Evolutionary conservation across 1,140 invertebrate genomes (phyloP), one percentile per base, ranked within the genome.

Genomic region (Hylyphantes graminicola): DNA sequence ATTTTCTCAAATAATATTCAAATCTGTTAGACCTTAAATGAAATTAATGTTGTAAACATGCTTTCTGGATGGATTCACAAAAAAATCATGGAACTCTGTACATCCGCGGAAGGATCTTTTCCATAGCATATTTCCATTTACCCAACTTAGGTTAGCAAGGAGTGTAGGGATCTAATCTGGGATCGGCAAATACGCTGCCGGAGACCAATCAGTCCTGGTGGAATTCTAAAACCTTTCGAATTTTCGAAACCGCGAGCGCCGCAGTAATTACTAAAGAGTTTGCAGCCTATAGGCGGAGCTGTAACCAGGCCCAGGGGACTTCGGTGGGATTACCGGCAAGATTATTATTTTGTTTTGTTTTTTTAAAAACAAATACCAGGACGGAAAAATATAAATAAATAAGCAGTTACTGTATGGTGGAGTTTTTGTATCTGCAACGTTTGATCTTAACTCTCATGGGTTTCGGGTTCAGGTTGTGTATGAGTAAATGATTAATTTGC

Each of bases 201-300:
- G 35, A 35, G 35, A 35, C 35, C 35, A 35, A 35, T 2, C 35
- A 2, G 35, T 57, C 70, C 70, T n/a, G n/a, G 51, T 10, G 80
- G 80, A 74, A 19, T 74, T 75, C 80, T 83, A 83, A 83, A 83
- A 83, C 80, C 80, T 67, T n/a, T 75, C 80, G 70, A 83, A 83
- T 74, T 83, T 83, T 83, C n/a, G 51, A 83, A 83, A 74, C 70
- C 57, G 70, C 63, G 55, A 67, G 17, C 72, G 15, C 13, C 48
- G 19, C 68, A 74, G 80, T 83, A 83, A 83, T 83, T 83, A 83
- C 80, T 75, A 83, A 83, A 83, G 80, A 83, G 80, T 75, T 74
- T 74, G n/a, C 55, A 67, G 80, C 80, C 80, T 83, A 83, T 61
- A 61, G 80, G 80, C 80, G 61, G 67, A 57, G 72, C 55, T 57